Percentiles rank a stretch among this genome's conserved stretches.
Conservation (phyloP, 1,140 invertebrate genomes). For the Nasonia giraulti region DNA sequence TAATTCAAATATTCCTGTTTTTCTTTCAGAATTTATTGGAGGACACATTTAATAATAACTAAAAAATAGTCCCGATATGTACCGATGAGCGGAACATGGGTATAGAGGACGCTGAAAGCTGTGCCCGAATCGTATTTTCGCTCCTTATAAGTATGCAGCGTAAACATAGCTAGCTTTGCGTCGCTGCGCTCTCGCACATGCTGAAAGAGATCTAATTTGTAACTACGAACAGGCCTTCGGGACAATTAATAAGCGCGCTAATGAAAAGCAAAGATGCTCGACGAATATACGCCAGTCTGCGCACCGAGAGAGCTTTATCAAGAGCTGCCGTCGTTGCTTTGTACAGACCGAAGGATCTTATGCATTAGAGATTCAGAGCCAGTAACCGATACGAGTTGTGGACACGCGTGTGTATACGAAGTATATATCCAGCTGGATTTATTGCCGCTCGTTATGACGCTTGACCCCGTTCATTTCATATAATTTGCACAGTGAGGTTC, state of each 20-base stretch:
- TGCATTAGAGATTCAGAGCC: neutral
- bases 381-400: no score
- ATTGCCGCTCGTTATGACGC: conserved; percentile 16
- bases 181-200: neutral
- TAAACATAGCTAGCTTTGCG: no score
- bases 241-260: neutral
- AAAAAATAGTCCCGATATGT: no score
- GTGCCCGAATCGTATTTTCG: no score
- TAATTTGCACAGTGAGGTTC: neutral
- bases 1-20: no score
- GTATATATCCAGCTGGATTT: neutral
- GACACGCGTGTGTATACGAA: neutral
- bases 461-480: conserved; percentile 10
- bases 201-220: conserved; percentile 22
- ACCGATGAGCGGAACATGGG: no score
- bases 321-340: neutral
- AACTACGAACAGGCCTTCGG: neutral
- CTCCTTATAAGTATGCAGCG: neutral
- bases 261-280: conserved; percentile 39
- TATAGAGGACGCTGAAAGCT: no score
- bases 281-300: neutral
- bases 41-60: no score
- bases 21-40: no score
- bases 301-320: neutral
- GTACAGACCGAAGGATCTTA: neutral